Evolutionary conservation across 2,797 vertebrate species (phyloP), one percentile per base, ranked within the genome.

Genomic region (Sebastiscus tertius): DNA sequence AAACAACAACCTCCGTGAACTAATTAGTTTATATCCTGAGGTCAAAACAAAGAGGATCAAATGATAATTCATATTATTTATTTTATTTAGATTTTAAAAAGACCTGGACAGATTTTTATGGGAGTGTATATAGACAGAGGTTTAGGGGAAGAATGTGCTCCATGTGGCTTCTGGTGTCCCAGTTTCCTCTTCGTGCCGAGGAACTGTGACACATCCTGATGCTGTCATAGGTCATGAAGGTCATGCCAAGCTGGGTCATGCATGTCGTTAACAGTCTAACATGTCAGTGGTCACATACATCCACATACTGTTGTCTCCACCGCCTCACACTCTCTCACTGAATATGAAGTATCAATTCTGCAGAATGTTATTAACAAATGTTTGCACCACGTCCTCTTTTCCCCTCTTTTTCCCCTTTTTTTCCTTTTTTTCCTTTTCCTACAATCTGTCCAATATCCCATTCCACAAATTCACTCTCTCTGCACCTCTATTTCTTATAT

Each of bases 351-450:
- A 56, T 82, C 5, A 58, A 70, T 78, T 80, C 66, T 89, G 83
- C 81, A 86, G 29, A 86, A 88, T 92, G 81, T 87, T 64, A 93
- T 90, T 92, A 94, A 94, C 90, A 90, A 92, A 81, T 89, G 61
- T 92, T 89, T 93, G 85, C 92, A 89, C 82, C 88, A 74, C 79
- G 6, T 79, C 83, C 80, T 87, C 87, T 87, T 75, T 61, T 14
- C 71, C 66, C 72, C 72, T 6, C 66, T 46, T 55, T 55, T 77
- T 68, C 73, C 77, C 75, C 56, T 68, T 61, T 31, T 7, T 22
- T 49, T 69, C 75, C 56, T 68, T 61, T 31, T 7, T 22, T 49
- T 69, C 78, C 36, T 80, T 74, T 74, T 72, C 49, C 29, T 64
- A 36, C 67, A 62, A 77, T 72, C 65, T 87, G 54, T 85, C 81